Evolutionary conservation across 2,888 invertebrate genomes (phyloP).

Genomic region (Sepiola atlantica): DNA sequence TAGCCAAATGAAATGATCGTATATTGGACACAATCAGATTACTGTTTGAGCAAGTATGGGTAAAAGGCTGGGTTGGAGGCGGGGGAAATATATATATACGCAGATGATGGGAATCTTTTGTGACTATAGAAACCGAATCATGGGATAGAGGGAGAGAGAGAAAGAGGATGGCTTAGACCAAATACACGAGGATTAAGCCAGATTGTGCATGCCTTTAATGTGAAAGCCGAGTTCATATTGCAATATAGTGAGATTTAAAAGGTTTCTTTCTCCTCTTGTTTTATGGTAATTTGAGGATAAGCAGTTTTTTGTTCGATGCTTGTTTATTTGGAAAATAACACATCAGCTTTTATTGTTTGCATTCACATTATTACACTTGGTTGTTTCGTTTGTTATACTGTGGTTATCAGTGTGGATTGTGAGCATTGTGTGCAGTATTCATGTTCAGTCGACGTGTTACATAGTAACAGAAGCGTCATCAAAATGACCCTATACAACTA

Average conservation of each 20-base stretch:
- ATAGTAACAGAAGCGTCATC: no score
- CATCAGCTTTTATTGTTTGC: background rate
- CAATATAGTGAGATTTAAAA: background rate
- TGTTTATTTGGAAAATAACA: background rate
- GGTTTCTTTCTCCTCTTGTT: slow-evolving; percentile 6
- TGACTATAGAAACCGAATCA: background rate
- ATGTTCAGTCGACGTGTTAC: no score
- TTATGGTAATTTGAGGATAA: background rate
- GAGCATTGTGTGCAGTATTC: no score
- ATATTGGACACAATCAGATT: slow-evolving; percentile 22
- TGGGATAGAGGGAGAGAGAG: background rate
- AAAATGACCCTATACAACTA: no score
- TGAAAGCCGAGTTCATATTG: background rate
- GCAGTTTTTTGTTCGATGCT: background rate
- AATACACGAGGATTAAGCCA: background rate
- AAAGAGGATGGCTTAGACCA: slow-evolving; percentile 8
- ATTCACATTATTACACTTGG: background rate
- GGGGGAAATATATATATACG: background rate
- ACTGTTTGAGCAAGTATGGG: background rate
- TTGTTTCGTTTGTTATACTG: no score
- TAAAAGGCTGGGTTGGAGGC: background rate
- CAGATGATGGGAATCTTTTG: slow-evolving; percentile 12
- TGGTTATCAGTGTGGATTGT: no score
- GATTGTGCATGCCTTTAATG: background rate
- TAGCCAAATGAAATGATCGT: slow-evolving; percentile 32